Conservation (phyloP, 2,113 vertebrate genomes). For the Polypterus bichir region DNA sequence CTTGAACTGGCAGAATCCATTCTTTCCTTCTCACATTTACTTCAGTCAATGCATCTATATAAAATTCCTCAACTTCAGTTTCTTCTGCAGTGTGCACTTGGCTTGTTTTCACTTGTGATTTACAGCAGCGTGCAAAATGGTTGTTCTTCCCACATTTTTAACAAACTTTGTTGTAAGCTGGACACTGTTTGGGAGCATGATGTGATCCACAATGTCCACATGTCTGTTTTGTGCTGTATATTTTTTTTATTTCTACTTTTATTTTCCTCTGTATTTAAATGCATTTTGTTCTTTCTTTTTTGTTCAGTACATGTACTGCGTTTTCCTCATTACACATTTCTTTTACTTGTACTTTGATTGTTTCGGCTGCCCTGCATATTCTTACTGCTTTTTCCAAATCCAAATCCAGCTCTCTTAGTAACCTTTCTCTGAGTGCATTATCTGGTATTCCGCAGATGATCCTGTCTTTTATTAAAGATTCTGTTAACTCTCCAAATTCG, state of each 20-base stretch:
- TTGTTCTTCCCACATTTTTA: too few species aligned
- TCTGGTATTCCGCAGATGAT: neutral
- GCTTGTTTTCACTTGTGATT: too few species aligned
- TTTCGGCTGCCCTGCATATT: neutral
- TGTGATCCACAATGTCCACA: neutral
- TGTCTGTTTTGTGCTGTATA: neutral
- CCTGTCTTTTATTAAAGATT: neutral
- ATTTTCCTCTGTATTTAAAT: neutral
- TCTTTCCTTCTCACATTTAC: too few species aligned
- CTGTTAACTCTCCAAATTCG: neutral
- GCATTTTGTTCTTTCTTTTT: neutral
- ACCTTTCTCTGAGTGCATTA: neutral
- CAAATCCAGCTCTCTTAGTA: neutral
- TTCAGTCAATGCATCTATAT: too few species aligned
- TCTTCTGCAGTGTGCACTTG: too few species aligned
- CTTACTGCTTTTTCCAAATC: neutral
- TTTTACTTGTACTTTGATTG: neutral
- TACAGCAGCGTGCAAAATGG: too few species aligned
- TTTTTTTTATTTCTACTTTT: neutral
- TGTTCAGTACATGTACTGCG: neutral
- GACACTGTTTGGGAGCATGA: neutral
- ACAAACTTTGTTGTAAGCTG: neutral
- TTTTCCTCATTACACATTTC: neutral
- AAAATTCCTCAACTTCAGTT: too few species aligned
- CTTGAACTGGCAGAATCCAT: too few species aligned